These are phyloP conservation scores for Andricus curvator DNA, from an alignment of 2,888 invertebrate genomes.

Conservation along the genomic window DNA sequence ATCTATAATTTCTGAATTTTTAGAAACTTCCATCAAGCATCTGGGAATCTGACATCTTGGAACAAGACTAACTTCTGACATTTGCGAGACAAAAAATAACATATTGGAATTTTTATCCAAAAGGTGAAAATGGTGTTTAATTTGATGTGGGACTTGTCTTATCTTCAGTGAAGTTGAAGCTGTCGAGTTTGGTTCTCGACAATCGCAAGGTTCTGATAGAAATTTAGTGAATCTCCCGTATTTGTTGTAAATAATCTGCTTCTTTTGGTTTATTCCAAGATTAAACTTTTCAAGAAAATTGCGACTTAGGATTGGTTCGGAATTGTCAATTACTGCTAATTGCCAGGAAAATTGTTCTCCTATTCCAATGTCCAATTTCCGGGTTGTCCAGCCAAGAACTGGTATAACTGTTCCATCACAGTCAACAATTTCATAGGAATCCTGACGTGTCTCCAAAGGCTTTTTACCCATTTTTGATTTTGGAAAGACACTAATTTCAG, in stretches of 20 bases:
- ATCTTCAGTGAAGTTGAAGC: background rate
- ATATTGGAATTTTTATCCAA: constrained; percentile 6
- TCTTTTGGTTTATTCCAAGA: background rate
- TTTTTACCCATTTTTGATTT: background rate
- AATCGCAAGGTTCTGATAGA: background rate
- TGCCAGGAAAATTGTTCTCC: background rate
- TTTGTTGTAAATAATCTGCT: background rate
- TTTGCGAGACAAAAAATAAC: constrained; percentile 3
- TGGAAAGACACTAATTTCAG: constrained; percentile 17
- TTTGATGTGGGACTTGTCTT: too few relatives aligned
- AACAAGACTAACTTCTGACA: background rate
- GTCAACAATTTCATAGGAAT: background rate
- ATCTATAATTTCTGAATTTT: background rate
- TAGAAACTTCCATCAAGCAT: constrained; percentile 1
- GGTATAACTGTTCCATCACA: background rate
- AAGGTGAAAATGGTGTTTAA: constrained; percentile 9
- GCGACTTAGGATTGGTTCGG: background rate
- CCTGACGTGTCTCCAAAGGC: background rate
- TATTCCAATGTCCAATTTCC: background rate
- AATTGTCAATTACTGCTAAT: background rate
- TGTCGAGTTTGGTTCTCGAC: background rate
- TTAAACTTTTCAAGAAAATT: background rate
- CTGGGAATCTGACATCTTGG: constrained; percentile 6
- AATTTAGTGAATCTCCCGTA: background rate
- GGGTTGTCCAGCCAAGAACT: background rate